A percentile compares a stretch with the other conserved stretches of the same genome.
Evolutionary conservation across 1,140 invertebrate species (phyloP).

Genomic region (Diabrotica virgifera): DNA sequence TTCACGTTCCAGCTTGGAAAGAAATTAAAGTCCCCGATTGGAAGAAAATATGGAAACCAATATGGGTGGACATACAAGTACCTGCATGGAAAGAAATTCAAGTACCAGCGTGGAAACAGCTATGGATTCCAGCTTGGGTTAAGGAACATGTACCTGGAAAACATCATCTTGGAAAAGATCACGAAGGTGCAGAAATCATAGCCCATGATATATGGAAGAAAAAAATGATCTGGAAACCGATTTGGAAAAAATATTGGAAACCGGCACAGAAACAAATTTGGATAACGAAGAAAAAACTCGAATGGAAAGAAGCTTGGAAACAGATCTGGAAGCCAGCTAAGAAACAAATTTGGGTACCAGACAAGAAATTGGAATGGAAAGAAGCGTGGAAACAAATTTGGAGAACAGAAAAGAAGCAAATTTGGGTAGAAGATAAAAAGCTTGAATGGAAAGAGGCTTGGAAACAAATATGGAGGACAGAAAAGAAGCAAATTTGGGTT

Average conservation of each 20-base stretch:
- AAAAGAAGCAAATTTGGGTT: slow-evolving; percentile 74
- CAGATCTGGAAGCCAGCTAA: slow-evolving; percentile 74
- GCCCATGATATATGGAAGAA: slow-evolving; percentile 75
- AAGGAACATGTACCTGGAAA: slow-evolving; percentile 71
- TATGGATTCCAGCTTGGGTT: slow-evolving; percentile 62
- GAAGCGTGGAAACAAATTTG: slow-evolving; percentile 76
- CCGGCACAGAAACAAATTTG: slow-evolving; percentile 73
- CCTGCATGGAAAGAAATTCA: slow-evolving; percentile 61
- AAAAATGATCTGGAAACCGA: slow-evolving; percentile 70
- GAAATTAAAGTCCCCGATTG: slow-evolving; percentile 63
- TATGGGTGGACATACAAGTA: slow-evolving; percentile 59
- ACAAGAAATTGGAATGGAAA: slow-evolving; percentile 74
- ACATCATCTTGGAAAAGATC: slow-evolving; percentile 68
- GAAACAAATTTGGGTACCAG: slow-evolving; percentile 72
- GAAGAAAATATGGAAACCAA: slow-evolving; percentile 62
- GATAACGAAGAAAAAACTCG: slow-evolving; percentile 72
- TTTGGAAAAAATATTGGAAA: slow-evolving; percentile 72
- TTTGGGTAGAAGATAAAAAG: slow-evolving; percentile 75
- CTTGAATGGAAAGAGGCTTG: slow-evolving; percentile 73
- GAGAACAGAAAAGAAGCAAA: slow-evolving; percentile 72
- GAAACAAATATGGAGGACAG: slow-evolving; percentile 72
- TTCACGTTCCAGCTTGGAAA: slow-evolving; percentile 62
- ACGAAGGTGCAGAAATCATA: slow-evolving; percentile 67
- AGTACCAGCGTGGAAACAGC: slow-evolving; percentile 61
- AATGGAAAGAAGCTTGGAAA: slow-evolving; percentile 72